These are phyloP conservation scores for Orchestia grillus DNA, from an alignment of 1,140 invertebrate species.

Conservation along the genomic window DNA sequence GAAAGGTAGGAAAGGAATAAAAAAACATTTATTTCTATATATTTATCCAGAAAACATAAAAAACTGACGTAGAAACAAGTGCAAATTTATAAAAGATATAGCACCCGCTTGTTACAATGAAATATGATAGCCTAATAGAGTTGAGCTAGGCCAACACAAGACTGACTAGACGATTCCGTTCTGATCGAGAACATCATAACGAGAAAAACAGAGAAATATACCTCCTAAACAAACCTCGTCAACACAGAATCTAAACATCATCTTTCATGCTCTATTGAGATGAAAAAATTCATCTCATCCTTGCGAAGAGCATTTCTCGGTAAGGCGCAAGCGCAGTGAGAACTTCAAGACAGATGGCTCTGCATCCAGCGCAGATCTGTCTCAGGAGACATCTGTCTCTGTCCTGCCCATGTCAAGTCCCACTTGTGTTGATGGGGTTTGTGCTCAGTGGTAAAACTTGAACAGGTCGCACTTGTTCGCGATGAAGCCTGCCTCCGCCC, in stretches of 20 bases:
- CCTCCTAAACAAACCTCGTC: conserved; percentile 14
- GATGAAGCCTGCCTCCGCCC: neutral
- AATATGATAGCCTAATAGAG: conserved; percentile 1
- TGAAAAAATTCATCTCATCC: neutral
- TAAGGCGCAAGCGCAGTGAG: neutral
- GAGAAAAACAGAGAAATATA: conserved; percentile 35
- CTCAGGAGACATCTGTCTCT: conserved; percentile 46
- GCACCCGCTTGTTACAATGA: neutral
- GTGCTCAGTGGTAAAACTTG: conserved; percentile 13
- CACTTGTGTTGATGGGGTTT: conserved; percentile 39
- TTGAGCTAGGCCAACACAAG: conserved; percentile 40
- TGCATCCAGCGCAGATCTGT: conserved; percentile 32
- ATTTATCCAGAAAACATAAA: conserved; percentile 10
- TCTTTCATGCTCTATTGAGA: neutral
- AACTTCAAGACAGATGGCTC: conserved; percentile 10
- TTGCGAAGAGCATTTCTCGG: neutral
- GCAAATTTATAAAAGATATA: neutral
- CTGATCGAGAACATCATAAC: conserved; percentile 36
- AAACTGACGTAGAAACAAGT: neutral
- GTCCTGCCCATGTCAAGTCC: conserved; percentile 34
- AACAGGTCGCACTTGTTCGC: neutral
- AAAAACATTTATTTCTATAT: neutral
- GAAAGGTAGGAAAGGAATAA: neutral
- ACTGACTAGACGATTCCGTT: conserved; percentile 47
- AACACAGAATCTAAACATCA: neutral